phyloP scores from a whole-genome alignment of 2,113 vertebrate species.

The Zeus faber region DNA sequence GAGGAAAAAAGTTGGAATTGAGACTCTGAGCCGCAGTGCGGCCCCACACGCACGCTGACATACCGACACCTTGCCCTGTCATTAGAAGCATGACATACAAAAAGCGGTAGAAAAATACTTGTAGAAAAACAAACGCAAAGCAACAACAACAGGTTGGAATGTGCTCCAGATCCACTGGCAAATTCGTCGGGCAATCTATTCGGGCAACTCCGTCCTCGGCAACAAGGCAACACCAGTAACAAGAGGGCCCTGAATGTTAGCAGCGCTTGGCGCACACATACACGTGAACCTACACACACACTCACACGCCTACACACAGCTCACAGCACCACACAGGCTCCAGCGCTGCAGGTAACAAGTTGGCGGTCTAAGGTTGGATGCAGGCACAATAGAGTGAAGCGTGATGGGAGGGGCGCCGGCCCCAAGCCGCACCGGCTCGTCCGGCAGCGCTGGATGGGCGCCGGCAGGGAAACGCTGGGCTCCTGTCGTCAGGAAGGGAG shows the following conservation, averaged over 20 bases:
- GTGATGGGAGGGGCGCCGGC: too few relatives aligned
- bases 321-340: conserved; percentile 8
- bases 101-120: conserved; percentile 66
- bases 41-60: neutral
- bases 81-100: conserved; percentile 47
- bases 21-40: too few relatives aligned
- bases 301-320: conserved; percentile 9
- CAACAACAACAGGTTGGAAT: conserved; percentile 45
- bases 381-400: conserved; percentile 63
- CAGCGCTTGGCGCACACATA: neutral
- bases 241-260: neutral
- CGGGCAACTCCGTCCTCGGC: too few relatives aligned
- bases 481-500: too few relatives aligned
- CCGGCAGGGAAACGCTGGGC: too few relatives aligned
- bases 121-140: conserved; percentile 54
- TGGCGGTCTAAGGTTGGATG: conserved; percentile 9
- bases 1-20: too few relatives aligned
- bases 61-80: conserved; percentile 19
- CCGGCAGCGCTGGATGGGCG: too few relatives aligned
- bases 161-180: conserved; percentile 37
- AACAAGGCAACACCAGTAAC: too few relatives aligned
- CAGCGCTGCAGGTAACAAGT: conserved; percentile 29
- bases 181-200: neutral
- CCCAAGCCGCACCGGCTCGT: too few relatives aligned
- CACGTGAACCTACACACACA: conserved; percentile 15